Conservation (phyloP, 2,113 vertebrate species). For the Uria lomvia region DNA sequence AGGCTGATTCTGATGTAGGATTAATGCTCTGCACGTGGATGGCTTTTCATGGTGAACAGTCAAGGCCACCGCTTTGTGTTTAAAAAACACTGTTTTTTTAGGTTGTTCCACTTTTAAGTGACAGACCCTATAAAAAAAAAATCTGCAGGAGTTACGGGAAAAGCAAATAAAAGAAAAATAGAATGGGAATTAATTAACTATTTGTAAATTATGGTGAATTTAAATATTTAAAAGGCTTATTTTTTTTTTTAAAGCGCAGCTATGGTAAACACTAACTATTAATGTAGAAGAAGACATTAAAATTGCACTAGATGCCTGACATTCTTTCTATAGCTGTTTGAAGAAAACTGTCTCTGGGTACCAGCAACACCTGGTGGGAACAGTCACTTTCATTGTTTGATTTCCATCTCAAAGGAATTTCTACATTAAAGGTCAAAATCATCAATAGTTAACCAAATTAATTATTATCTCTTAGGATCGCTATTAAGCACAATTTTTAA, state of each 20-base stretch:
- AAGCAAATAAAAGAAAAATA: neutral
- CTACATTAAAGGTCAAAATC: neutral
- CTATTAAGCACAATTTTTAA: neutral
- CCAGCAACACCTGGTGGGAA: neutral
- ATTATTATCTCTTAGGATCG: neutral
- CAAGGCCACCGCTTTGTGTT: neutral
- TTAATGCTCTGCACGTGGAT: rapidly evolving
- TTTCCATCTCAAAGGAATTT: slow-evolving; percentile 26
- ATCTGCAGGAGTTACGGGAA: rapidly evolving
- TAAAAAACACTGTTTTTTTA: neutral
- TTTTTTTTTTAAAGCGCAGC: neutral
- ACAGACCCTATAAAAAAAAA: neutral
- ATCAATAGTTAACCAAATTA: neutral
- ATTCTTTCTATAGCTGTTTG: neutral
- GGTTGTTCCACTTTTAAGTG: neutral
- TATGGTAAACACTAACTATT: neutral
- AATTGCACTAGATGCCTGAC: neutral
- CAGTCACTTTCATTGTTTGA: neutral
- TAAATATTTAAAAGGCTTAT: neutral
- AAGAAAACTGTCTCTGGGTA: neutral
- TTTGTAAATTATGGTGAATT: neutral
- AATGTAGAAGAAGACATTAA: neutral
- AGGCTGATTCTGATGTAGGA: neutral
- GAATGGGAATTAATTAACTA: neutral
- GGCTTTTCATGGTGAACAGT: neutral